Percentiles rank a stretch among this genome's conserved stretches.
phyloP scores from a whole-genome alignment of 2,888 invertebrate genomes.

The Dioctria linearis region DNA sequence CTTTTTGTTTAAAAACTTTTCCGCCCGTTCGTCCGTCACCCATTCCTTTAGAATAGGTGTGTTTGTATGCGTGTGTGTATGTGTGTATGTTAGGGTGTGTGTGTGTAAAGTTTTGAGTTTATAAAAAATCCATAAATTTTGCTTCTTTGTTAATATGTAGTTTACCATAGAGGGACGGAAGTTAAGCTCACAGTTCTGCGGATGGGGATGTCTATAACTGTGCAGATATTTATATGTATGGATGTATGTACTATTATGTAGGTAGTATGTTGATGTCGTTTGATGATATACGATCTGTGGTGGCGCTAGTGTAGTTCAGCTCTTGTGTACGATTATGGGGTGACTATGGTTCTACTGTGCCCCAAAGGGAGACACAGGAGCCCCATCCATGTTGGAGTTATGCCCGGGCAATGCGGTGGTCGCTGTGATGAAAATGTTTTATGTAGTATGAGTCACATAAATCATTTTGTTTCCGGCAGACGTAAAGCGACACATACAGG shows the following conservation, averaged over 20 bases:
- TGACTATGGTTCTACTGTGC: slow-evolving; percentile 35
- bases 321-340: slow-evolving; percentile 37
- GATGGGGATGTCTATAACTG: not conserved
- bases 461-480: slow-evolving; percentile 56
- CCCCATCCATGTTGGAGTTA: slow-evolving; percentile 44
- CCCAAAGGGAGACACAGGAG: not conserved
- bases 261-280: slow-evolving; percentile 48
- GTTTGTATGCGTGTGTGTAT: not conserved
- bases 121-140: slow-evolving; percentile 55
- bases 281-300: slow-evolving; percentile 50
- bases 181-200: slow-evolving; percentile 16
- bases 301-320: slow-evolving; percentile 33
- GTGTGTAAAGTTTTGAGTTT: slow-evolving; percentile 46
- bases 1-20: slow-evolving; percentile 51
- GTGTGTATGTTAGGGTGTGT: not conserved
- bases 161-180: slow-evolving; percentile 43
- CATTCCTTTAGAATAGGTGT: not conserved
- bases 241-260: slow-evolving; percentile 13
- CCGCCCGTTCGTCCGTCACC: not conserved
- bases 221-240: too few species aligned
- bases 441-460: slow-evolving; percentile 52
- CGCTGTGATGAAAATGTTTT: slow-evolving; percentile 49
- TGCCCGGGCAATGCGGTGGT: slow-evolving; percentile 47
- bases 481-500: slow-evolving; percentile 52
- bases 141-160: slow-evolving; percentile 52